A percentile compares a stretch with the other conserved stretches of the same genome.
phyloP scores from a whole-genome alignment of 2,888 invertebrate species.

The Eilema depressum region DNA sequence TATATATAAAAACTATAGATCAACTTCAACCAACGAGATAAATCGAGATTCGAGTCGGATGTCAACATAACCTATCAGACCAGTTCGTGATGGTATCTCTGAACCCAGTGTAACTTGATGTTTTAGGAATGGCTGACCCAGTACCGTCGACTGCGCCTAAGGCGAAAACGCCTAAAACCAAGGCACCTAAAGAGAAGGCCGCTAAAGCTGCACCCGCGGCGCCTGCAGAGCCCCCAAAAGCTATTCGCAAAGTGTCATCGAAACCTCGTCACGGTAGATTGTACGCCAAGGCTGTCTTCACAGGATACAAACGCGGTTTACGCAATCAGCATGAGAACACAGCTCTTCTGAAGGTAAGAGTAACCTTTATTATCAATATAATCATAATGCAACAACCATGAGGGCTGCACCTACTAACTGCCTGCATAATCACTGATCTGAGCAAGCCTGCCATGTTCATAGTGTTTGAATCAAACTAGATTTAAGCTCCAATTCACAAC shows the following conservation, averaged over 20 bases:
- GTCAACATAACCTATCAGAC: slow-evolving; percentile 81
- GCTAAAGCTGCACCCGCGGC: slow-evolving; percentile 86
- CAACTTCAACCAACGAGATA: slow-evolving; percentile 61
- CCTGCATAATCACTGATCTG: neutral
- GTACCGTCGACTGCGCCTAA: slow-evolving; percentile 85
- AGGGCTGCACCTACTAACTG: neutral
- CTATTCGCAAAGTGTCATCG: slow-evolving; percentile 81
- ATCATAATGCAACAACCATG: neutral
- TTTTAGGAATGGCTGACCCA: slow-evolving; percentile 89
- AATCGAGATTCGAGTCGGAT: slow-evolving; percentile 69
- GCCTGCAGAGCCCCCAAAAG: slow-evolving; percentile 84
- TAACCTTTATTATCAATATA: neutral
- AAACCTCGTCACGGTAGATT: slow-evolving; percentile 92
- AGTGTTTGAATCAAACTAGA: neutral
- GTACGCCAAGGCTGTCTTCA: slow-evolving; percentile 99
- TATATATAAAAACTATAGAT: slow-evolving; percentile 58
- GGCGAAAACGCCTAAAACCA: slow-evolving; percentile 86
- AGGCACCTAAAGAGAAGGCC: slow-evolving; percentile 87
- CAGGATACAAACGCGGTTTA: slow-evolving; percentile 97
- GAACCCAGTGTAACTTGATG: slow-evolving; percentile 45
- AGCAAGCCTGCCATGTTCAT: neutral
- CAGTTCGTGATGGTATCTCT: slow-evolving; percentile 44
- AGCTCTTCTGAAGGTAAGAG: slow-evolving; percentile 93
- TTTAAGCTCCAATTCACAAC: neutral
- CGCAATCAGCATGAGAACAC: slow-evolving; percentile 99